Conservation (phyloP, 2,888 invertebrate genomes). For the Drosophila leonis region DNA sequence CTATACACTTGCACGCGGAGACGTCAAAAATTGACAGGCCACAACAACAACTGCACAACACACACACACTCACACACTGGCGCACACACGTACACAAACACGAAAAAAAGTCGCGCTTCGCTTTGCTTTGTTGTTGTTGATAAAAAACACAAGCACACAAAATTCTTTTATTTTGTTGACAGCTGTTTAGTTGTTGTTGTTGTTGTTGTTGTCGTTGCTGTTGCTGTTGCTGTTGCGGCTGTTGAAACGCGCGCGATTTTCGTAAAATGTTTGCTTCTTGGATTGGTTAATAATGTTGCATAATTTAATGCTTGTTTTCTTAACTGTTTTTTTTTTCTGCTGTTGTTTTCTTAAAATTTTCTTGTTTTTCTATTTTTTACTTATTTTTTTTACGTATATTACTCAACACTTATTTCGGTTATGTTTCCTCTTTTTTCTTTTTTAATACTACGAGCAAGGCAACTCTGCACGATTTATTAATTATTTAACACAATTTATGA, state of each 20-base stretch:
- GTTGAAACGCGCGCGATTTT: conserved; percentile 55
- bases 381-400: conserved; percentile 26
- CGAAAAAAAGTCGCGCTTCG: conserved; percentile 33
- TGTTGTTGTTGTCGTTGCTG: conserved; percentile 5
- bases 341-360: conserved; percentile 2
- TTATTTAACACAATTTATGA: conserved; percentile 5
- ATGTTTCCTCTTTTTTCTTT: conserved; percentile 7
- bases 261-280: conserved; percentile 29
- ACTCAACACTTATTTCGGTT: conserved; percentile 34
- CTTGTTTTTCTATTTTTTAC: conserved; percentile 1
- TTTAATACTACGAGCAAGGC: conserved; percentile 42
- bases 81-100: neutral
- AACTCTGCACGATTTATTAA: conserved; percentile 47
- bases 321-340: conserved; percentile 20
- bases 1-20: conserved; percentile 32
- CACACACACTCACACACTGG: neutral
- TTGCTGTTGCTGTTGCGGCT: conserved; percentile 19
- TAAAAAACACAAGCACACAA: conserved; percentile 28
- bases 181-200: conserved; percentile 41
- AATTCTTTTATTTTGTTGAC: conserved; percentile 38
- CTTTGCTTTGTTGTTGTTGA: conserved; percentile 26
- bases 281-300: conserved; percentile 49
- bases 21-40: conserved; percentile 55
- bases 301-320: conserved; percentile 42
- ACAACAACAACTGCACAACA: conserved; percentile 16